Evolutionary conservation across 2,888 invertebrate species (phyloP).

Genomic region (Cephalotes varians): DNA sequence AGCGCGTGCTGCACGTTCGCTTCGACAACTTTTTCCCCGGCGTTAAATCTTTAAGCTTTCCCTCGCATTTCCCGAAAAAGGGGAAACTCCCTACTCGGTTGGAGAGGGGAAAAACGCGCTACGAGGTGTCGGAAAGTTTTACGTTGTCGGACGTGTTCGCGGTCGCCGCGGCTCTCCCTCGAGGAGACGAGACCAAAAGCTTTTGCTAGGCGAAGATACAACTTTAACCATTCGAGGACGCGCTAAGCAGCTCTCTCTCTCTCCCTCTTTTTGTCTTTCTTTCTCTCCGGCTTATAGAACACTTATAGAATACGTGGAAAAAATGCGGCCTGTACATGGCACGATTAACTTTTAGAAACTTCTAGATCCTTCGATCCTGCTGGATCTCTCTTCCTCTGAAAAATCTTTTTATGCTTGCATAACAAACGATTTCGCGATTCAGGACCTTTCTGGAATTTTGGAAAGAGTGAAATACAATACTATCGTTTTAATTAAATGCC

Average conservation of each 20-base stretch:
- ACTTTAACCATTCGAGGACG: constrained; percentile 47
- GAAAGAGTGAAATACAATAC: neutral
- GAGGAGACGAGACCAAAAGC: constrained; percentile 33
- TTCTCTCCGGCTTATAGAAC: no score
- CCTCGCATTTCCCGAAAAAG: constrained; percentile 30
- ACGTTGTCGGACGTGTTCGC: constrained; percentile 61
- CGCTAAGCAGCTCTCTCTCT: constrained; percentile 17
- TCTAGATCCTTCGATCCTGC: neutral
- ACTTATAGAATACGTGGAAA: constrained; percentile 28
- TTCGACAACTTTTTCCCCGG: constrained; percentile 38
- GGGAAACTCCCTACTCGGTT: neutral
- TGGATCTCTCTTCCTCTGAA: neutral
- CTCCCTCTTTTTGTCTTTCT: neutral
- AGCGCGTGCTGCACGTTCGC: constrained; percentile 45
- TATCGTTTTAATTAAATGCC: neutral
- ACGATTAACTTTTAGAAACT: constrained; percentile 31
- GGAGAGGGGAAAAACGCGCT: constrained; percentile 53
- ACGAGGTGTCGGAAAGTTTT: constrained; percentile 69
- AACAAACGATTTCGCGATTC: neutral
- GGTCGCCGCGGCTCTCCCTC: constrained; percentile 36
- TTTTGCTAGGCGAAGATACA: constrained; percentile 33
- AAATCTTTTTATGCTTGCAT: neutral
- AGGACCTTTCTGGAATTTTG: neutral
- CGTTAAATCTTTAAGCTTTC: constrained; percentile 52
- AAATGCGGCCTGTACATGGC: constrained; percentile 4